A percentile compares a stretch with the other conserved stretches of the same genome.
These are phyloP conservation scores for Nasonovia ribisnigri DNA, from an alignment of 2,888 invertebrate genomes.

Conservation along the genomic window DNA sequence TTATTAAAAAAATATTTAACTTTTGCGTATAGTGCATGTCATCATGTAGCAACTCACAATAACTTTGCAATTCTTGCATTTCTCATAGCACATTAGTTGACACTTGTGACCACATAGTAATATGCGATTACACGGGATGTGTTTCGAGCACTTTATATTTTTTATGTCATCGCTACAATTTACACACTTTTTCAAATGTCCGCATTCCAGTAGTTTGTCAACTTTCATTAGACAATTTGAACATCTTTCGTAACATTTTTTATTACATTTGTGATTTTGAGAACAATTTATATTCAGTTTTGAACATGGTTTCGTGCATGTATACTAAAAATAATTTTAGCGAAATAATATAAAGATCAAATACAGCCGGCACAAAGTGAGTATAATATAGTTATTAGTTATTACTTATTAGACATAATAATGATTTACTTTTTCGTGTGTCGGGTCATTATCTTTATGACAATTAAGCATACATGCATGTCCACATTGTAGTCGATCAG, in stretches of 20 bases:
- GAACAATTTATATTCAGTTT: conserved; percentile 72
- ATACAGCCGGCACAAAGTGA: neutral
- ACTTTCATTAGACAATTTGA: conserved; percentile 72
- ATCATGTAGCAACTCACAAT: conserved; percentile 70
- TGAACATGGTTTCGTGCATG: conserved; percentile 72
- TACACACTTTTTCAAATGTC: conserved; percentile 71
- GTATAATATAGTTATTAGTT: neutral
- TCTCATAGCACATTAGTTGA: conserved; percentile 72
- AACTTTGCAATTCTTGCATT: conserved; percentile 67
- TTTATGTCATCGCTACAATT: conserved; percentile 72
- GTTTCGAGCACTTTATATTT: conserved; percentile 70
- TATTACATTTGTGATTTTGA: conserved; percentile 72
- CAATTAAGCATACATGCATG: conserved; percentile 76
- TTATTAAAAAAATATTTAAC: neutral
- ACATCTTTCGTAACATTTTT: conserved; percentile 74
- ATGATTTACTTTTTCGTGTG: conserved; percentile 73
- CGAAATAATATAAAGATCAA: neutral
- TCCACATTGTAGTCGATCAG: conserved; percentile 75
- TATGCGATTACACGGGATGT: conserved; percentile 72
- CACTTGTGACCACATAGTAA: conserved; percentile 74
- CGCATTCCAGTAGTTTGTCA: conserved; percentile 72
- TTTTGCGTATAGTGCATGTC: neutral
- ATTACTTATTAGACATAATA: neutral
- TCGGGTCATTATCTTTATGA: conserved; percentile 75
- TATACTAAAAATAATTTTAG: conserved; percentile 69